Evolutionary conservation across 2,113 vertebrate genomes (phyloP).

Genomic region (Colinus virginianus): DNA sequence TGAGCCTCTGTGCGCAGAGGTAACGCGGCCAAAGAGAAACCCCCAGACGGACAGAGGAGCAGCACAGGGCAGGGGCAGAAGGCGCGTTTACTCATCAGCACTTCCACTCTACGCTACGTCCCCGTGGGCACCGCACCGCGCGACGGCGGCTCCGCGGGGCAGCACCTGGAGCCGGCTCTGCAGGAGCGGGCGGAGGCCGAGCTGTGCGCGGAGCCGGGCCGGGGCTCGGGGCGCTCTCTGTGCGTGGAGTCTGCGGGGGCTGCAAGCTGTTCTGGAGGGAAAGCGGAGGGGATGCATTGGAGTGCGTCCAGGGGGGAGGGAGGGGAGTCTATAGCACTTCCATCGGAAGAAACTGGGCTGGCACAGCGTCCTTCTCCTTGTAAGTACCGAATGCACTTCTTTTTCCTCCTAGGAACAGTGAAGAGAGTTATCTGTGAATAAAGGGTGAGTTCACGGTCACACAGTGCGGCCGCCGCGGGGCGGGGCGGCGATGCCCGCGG

Average conservation of each 20-base stretch:
- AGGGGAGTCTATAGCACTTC: conserved; percentile 96
- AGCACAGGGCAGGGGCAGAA: conserved; percentile 59
- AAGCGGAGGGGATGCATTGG: conserved; percentile 78
- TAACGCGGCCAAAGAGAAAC: neutral
- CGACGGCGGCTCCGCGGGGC: conserved; percentile 45
- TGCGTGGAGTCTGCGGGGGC: conserved; percentile 73
- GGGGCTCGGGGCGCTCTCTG: conserved; percentile 64
- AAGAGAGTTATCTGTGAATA: conserved; percentile 95
- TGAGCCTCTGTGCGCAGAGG: neutral
- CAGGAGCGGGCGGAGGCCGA: conserved; percentile 71
- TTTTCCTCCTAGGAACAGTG: conserved; percentile 99
- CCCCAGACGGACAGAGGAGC: conserved; percentile 11
- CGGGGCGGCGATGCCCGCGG: neutral
- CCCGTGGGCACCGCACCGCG: conserved; percentile 60
- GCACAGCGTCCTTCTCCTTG: conserved; percentile 92
- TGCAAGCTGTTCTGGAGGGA: conserved; percentile 80
- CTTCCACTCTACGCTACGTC: conserved; percentile 52
- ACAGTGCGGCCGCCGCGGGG: conserved; percentile 15
- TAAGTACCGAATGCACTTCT: conserved; percentile 99
- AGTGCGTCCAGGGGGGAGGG: conserved; percentile 79
- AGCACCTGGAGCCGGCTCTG: conserved; percentile 49
- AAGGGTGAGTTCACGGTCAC: conserved; percentile 85
- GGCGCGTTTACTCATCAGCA: conserved; percentile 59
- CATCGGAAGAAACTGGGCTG: conserved; percentile 98
- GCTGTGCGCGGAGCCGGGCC: conserved; percentile 66